Evolutionary conservation across 2,113 vertebrate species (phyloP).

Genomic region (Excalfactoria chinensis): DNA sequence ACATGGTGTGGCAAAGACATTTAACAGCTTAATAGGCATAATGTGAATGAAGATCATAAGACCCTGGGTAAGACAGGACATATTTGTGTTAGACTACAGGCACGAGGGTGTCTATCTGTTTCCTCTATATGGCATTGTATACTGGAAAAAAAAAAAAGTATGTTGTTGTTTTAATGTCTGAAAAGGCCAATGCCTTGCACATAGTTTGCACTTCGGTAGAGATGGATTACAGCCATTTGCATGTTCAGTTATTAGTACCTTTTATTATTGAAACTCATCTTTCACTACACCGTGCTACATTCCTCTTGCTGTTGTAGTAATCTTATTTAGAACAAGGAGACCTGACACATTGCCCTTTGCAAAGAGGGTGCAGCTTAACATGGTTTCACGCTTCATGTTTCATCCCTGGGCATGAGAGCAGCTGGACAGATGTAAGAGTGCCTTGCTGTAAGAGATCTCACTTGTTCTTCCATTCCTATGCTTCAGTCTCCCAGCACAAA

Average conservation of each 20-base stretch:
- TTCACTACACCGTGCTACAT: not conserved
- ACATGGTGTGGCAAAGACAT: not conserved
- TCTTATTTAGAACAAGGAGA: not conserved
- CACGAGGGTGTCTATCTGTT: accelerated
- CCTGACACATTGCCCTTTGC: accelerated
- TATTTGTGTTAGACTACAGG: not conserved
- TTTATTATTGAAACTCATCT: not conserved
- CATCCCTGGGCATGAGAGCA: not conserved
- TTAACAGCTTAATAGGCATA: not conserved
- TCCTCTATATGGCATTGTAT: not conserved
- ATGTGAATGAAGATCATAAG: conserved; percentile 24
- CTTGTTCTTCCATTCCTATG: not conserved
- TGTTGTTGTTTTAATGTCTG: not conserved
- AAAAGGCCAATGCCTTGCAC: not conserved
- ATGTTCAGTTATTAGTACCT: not conserved
- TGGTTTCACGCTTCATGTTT: not conserved
- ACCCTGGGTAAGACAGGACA: not conserved
- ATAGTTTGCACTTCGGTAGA: not conserved
- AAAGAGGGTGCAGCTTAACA: not conserved
- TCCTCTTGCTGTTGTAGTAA: not conserved
- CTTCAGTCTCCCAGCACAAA: not conserved
- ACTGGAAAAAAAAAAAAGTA: not conserved
- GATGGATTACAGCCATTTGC: not conserved
- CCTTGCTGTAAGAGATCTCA: too few relatives aligned
- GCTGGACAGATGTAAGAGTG: not conserved